Conservation (phyloP, 2,113 vertebrate genomes). For the Ammodytes dubius region DNA sequence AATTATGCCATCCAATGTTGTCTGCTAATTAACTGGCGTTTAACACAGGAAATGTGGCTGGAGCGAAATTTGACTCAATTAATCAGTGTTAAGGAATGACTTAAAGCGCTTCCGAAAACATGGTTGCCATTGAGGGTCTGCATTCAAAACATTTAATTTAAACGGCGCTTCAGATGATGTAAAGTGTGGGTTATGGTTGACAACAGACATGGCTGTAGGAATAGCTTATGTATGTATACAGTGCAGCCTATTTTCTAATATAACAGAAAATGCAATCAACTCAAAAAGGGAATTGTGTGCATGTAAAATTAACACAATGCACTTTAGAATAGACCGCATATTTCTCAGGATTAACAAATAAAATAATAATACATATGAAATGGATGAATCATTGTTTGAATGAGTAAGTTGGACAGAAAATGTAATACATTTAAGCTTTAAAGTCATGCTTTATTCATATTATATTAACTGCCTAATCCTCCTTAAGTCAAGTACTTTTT, state of each 20-base stretch:
- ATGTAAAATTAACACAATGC: conserved; percentile 3
- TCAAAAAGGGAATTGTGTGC: conserved; percentile 19
- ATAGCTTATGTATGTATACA: neutral
- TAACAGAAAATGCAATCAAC: conserved; percentile 27
- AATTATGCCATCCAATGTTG: conserved; percentile 83
- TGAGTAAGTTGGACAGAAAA: too few relatives aligned
- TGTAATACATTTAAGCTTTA: too few relatives aligned
- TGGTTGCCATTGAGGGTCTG: conserved; percentile 68
- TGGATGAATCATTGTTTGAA: too few relatives aligned
- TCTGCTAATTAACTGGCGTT: conserved; percentile 85
- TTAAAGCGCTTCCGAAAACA: conserved; percentile 65
- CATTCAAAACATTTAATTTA: conserved; percentile 69
- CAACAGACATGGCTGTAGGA: conserved; percentile 30
- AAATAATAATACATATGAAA: too few relatives aligned
- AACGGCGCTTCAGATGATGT: conserved; percentile 61
- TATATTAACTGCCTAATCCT: too few relatives aligned
- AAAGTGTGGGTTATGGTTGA: conserved; percentile 26
- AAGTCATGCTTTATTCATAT: too few relatives aligned
- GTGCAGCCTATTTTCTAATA: conserved; percentile 7
- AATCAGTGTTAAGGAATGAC: conserved; percentile 81
- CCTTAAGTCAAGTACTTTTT: too few relatives aligned
- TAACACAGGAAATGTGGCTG: conserved; percentile 76
- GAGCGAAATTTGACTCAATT: conserved; percentile 76
- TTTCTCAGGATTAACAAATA: too few relatives aligned
- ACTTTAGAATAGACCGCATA: too few relatives aligned